Percentiles rank a stretch among this genome's conserved stretches.
Conservation (phyloP, 2,888 invertebrate species). For the Drosophila suboccidentalis region DNA sequence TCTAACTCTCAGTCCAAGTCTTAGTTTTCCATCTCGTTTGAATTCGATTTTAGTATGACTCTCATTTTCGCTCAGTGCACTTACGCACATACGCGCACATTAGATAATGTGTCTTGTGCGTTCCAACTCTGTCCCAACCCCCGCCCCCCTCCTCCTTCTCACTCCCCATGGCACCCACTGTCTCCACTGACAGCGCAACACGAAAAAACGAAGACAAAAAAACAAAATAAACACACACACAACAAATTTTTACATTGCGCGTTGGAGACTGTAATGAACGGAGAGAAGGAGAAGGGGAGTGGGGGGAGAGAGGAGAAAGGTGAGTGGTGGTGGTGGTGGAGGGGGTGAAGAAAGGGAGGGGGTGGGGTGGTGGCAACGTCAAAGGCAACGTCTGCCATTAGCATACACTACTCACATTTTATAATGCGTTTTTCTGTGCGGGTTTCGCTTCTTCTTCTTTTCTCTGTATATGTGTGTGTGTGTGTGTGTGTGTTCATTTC, state of each 20-base stretch:
- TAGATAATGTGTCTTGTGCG: conserved; percentile 66
- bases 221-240: conserved; percentile 32
- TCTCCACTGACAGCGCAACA: conserved; percentile 34
- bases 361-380: conserved; percentile 35
- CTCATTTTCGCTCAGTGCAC: too few relatives aligned
- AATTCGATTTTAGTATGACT: too few relatives aligned
- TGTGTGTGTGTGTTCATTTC: conserved; percentile 45
- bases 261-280: background rate
- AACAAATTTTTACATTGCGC: conserved; percentile 28
- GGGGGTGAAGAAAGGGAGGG: background rate
- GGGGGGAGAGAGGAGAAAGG: conserved; percentile 9
- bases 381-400: conserved; percentile 74
- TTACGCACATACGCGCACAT: conserved; percentile 62
- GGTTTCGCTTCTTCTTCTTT: conserved; percentile 26
- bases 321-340: background rate
- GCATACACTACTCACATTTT: conserved; percentile 79
- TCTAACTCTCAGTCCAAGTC: too few relatives aligned
- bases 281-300: too few relatives aligned
- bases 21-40: too few relatives aligned
- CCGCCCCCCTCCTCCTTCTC: background rate
- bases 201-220: conserved; percentile 34
- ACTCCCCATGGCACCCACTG: conserved; percentile 37
- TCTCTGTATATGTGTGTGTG: conserved; percentile 1
- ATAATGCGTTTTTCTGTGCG: conserved; percentile 66
- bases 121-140: conserved; percentile 5